Evolutionary conservation across 1,140 invertebrate genomes (phyloP), one percentile per base, ranked within the genome.

Genomic region (Dinoponera quadriceps): DNA sequence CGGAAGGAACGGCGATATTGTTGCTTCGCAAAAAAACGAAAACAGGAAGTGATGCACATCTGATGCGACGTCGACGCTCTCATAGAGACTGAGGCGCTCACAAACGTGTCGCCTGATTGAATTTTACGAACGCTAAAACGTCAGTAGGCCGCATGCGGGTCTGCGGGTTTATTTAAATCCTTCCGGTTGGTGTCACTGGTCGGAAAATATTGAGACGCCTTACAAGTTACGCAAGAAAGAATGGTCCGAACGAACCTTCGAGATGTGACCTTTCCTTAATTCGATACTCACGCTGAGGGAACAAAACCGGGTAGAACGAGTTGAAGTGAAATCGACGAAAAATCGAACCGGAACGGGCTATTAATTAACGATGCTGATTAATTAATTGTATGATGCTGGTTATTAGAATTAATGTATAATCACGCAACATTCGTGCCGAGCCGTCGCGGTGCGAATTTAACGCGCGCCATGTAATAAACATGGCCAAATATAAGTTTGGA

Each of bases 101-200:
- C 44, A 55, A 55, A 48, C 38, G 55, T 44, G 59, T 54, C 18
- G 16, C 13, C 66, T 49, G 84, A 77, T 72, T 33, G 68, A 83
- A 75, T 55, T 66, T 72, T 83, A 75, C 54, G 38, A 77, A 73
- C 33, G 54, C 38, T 27, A 62, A 72, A 87, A 87, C 27, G 48
- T 82, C 62, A 71, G 14, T 27, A 59, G 44, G 33, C 66, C 16
- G 16, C 4, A 68, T 84, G 82, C 83, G 77, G 25, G 85, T 16
- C 22, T 63, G 27, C 54, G 75, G 27, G 75, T 85, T 85, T 82
- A 85, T 83, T 66, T 82, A 57, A 88, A 88, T 83, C 27, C 63
- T 83, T 88, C 73, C 83, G 73, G 69, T 75, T 29, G 54, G 5
- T 57, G 78, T 74, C n/a, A 29, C 68, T 59, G 33, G 13, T 33